Evolutionary conservation across 1,140 invertebrate genomes (phyloP).

Genomic region (Sycophaga agraensis): DNA sequence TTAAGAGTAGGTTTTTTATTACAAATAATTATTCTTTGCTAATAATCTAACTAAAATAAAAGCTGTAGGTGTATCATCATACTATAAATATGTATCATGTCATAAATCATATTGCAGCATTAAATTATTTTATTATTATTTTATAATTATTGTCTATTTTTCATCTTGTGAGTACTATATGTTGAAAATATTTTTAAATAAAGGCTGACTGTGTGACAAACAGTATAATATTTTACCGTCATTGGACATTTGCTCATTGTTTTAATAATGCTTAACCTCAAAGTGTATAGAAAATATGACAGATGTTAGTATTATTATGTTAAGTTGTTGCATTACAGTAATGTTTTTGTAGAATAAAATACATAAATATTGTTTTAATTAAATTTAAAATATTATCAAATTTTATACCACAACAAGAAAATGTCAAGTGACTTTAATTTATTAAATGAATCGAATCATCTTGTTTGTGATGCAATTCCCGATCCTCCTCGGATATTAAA

Average conservation of each 20-base stretch:
- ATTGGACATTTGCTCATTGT: too few species aligned
- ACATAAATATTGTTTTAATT: too few species aligned
- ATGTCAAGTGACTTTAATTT: background rate
- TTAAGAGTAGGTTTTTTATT: too few species aligned
- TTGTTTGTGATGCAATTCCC: constrained; percentile 13
- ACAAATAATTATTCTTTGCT: background rate
- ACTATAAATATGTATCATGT: too few species aligned
- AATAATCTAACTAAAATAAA: background rate
- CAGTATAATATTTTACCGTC: constrained; percentile 6
- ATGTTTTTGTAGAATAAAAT: too few species aligned
- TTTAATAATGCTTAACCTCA: too few species aligned
- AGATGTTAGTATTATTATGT: too few species aligned
- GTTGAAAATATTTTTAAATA: background rate
- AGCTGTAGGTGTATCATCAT: too few species aligned
- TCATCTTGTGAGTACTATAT: background rate
- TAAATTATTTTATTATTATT: background rate
- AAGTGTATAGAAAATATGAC: too few species aligned
- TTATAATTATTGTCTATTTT: background rate
- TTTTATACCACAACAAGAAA: too few species aligned
- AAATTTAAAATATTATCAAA: too few species aligned
- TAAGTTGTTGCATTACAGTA: too few species aligned
- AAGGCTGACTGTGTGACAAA: background rate
- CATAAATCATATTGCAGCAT: background rate
- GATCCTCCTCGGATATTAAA: constrained; percentile 6
- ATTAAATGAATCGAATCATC: background rate